These are phyloP conservation scores for Loris lydekkerianus DNA, from an alignment of 2,797 vertebrate genomes.

Conservation along the genomic window DNA sequence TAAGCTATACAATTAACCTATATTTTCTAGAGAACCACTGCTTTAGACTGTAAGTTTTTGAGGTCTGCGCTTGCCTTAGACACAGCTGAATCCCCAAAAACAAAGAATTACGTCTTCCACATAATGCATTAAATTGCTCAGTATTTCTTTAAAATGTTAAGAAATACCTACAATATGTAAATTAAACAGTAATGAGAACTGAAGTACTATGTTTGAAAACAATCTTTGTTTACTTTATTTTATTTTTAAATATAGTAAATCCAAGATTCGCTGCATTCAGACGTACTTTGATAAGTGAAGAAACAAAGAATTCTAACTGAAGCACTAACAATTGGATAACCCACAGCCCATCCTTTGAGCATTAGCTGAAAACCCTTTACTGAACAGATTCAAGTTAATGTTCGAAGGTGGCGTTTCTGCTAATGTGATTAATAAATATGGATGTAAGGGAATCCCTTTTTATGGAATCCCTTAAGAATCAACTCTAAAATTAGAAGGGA, in stretches of 20 bases:
- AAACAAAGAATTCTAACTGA: neutral
- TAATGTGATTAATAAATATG: neutral
- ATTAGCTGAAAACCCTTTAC: neutral
- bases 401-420: neutral
- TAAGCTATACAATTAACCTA: neutral
- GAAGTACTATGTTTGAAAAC: neutral
- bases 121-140: neutral
- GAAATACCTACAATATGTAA: neutral
- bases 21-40: slow-evolving; percentile 1
- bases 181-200: neutral
- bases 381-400: neutral
- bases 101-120: neutral
- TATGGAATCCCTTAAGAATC: neutral
- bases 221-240: neutral
- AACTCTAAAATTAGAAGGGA: neutral
- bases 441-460: neutral
- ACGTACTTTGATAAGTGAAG: neutral
- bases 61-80: neutral
- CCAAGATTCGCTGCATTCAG: neutral
- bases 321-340: neutral
- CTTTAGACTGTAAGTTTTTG: neutral
- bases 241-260: neutral
- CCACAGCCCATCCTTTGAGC: neutral
- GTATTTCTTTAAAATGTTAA: slow-evolving; percentile 2
- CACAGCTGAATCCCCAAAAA: neutral